Base-by-base conservation (phyloP, 2,113 vertebrate species). In the Salvator merianae region DNA sequence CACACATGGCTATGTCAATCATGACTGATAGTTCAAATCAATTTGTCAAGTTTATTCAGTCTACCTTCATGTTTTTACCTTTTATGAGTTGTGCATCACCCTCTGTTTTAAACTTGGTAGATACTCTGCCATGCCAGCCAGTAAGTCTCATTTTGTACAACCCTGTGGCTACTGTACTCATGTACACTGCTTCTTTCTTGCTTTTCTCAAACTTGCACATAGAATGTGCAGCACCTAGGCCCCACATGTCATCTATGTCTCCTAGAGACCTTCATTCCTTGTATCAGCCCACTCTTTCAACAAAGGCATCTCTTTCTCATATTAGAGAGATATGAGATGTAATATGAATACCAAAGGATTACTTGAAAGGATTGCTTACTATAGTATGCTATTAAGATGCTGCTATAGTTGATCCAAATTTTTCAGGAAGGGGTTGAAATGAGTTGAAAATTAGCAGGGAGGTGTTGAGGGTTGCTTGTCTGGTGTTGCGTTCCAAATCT, bases 391-490 rank as follows among this genome's bases (percentile, higher is more conserved):
- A 79, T 71, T 65, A 16, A 62, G 20, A 40, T 3, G 24, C 84
- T 86, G 79, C 30, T 90, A 68, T 24, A 55, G 6, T 16, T 85
- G 84, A 50, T 78, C 69, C 84, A 13, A 77, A 30, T 79, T 70
- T 87, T 87, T 38, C 32, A 80, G 71, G 40, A 72, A 55, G 77
- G 68, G 87, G 78, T 53, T 90, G 84, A 92, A 93, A 88, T 87
- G 87, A 59, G 77, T 84, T 82, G 65, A 84, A 90, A 88, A 88
- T 92, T 83, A 82, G 75, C 16, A 59, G 87, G 66, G 34, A 81
- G 65, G 82, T 34, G 16, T 63, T 79, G 76, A 73, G 66, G 14
- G 65, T 91, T 93, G 88, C 82, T 89, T 92, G 84, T 90, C 85
- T 89, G 74, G n/a, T 62, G 0, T 55, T 69, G 62, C 62, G 86